A percentile compares a stretch with the other conserved stretches of the same genome.
phyloP scores from a whole-genome alignment of 2,797 vertebrate species.

The Erithacus rubecula region DNA sequence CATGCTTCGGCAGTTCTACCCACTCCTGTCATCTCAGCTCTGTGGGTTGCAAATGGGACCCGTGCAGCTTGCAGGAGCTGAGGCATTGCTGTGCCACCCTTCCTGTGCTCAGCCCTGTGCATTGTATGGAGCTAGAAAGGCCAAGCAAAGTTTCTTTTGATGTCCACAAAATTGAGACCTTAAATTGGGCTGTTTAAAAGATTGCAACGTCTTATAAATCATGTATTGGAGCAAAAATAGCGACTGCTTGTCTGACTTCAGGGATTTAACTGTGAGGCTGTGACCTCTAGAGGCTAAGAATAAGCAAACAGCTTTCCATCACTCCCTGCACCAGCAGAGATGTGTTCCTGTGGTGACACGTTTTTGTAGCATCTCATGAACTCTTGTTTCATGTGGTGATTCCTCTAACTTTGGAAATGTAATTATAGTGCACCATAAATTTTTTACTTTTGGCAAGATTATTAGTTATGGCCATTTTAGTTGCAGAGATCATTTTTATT shows the following conservation, averaged over 20 bases:
- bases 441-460: background rate
- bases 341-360: background rate
- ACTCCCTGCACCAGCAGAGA: background rate
- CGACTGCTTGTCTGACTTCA: background rate
- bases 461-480: background rate
- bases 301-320: conserved; percentile 45
- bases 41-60: conserved; percentile 28
- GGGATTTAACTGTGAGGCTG: conserved; percentile 54
- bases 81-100: background rate
- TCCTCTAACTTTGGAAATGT: background rate
- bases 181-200: conserved; percentile 52
- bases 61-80: background rate
- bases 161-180: conserved; percentile 32
- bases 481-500: background rate
- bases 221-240: conserved; percentile 2
- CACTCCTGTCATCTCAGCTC: conserved; percentile 49
- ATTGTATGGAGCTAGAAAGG: background rate
- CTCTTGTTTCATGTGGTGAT: background rate
- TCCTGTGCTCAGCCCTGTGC: background rate
- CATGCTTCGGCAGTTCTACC: conserved; percentile 63
- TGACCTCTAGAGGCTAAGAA: conserved; percentile 64
- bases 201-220: background rate
- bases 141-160: conserved; percentile 34
- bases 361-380: background rate
- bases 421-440: background rate